Percentiles rank a stretch among this genome's conserved stretches.
Evolutionary conservation across 2,113 vertebrate genomes (phyloP).

Genomic region (Hydropotes inermis): DNA sequence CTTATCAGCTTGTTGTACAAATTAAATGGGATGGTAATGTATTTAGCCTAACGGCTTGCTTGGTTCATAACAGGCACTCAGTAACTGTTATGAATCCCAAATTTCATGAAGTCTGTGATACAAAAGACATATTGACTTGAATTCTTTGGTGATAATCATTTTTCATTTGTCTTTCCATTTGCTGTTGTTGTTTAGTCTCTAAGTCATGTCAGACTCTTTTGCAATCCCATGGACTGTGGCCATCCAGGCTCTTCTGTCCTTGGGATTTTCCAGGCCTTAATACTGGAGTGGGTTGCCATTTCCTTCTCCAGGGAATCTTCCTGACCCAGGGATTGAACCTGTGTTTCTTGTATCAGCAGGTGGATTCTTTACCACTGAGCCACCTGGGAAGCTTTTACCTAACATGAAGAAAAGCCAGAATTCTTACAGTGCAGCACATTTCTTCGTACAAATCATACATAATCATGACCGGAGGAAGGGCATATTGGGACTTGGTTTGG

Average conservation of each 20-base stretch:
- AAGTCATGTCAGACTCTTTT: neutral
- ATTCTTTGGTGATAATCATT: neutral
- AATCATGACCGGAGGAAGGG: neutral
- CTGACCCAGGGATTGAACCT: neutral
- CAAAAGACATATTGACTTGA: neutral
- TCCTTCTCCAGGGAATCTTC: neutral
- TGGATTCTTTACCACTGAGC: neutral
- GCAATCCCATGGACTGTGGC: neutral
- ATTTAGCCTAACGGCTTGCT: neutral
- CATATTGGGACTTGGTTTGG: neutral
- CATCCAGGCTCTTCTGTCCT: neutral
- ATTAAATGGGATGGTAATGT: neutral
- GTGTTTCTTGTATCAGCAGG: neutral
- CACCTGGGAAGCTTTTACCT: neutral
- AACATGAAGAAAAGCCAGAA: neutral
- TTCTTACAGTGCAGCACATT: neutral
- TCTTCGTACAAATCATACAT: neutral
- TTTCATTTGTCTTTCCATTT: neutral
- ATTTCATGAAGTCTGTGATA: neutral
- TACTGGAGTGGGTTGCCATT: neutral
- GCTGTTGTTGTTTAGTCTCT: neutral
- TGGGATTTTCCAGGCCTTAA: neutral
- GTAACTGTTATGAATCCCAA: neutral
- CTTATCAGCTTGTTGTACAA: neutral
- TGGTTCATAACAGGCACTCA: neutral